These are phyloP conservation scores for Zingel zingel DNA, from an alignment of 2,113 vertebrate species.

Conservation along the genomic window DNA sequence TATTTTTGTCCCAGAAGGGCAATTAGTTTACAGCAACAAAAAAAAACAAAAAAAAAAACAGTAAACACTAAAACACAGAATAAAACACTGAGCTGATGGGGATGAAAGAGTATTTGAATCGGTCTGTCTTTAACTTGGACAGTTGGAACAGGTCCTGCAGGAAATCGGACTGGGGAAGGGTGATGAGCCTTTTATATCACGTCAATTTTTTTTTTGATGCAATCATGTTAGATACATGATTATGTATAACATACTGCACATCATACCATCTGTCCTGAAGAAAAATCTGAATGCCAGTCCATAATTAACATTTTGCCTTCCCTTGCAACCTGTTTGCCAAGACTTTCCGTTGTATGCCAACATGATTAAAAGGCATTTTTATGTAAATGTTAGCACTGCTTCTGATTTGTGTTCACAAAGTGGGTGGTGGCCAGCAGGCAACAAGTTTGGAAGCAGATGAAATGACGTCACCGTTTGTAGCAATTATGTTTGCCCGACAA, in stretches of 20 bases:
- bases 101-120: background rate
- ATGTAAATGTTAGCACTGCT: background rate
- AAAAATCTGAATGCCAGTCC: background rate
- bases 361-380: background rate
- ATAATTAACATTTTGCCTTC: background rate
- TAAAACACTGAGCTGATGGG: background rate
- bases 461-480: background rate
- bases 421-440: background rate
- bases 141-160: slow-evolving; percentile 2
- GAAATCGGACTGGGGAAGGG: background rate
- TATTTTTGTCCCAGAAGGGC: slow-evolving; percentile 34
- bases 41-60: background rate
- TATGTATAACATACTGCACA: background rate
- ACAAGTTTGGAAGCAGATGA: background rate
- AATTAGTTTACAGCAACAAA: slow-evolving; percentile 26
- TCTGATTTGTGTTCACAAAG: background rate
- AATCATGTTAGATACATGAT: background rate
- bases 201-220: too few species aligned
- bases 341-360: background rate
- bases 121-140: slow-evolving; percentile 26
- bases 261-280: background rate
- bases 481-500: background rate
- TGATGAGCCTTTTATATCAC: background rate
- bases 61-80: slow-evolving; percentile 32
- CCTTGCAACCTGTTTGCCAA: background rate